These are phyloP conservation scores for Neopipo cinnamomea DNA, from an alignment of 2,113 vertebrate genomes.

Conservation along the genomic window DNA sequence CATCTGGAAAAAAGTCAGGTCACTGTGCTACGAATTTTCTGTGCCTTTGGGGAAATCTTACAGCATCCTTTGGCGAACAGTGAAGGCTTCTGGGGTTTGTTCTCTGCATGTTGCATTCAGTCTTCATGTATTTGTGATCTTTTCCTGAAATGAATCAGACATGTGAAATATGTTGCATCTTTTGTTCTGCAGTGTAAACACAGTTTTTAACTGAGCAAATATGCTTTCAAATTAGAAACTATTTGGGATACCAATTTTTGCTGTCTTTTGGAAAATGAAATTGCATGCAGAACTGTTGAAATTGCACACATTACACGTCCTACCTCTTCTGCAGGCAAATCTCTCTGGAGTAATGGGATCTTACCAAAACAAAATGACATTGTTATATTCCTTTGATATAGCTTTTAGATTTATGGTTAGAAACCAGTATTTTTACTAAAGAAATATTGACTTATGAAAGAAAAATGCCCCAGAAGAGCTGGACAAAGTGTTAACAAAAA, in stretches of 20 bases:
- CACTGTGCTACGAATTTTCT: accelerated
- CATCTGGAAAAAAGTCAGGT: not conserved
- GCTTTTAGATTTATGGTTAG: not conserved
- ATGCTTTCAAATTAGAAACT: not conserved
- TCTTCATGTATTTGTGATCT: not conserved
- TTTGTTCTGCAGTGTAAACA: not conserved
- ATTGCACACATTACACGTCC: not conserved
- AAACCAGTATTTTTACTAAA: not conserved
- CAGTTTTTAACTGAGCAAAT: not conserved
- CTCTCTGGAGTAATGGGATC: not conserved
- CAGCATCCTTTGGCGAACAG: not conserved
- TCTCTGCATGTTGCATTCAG: not conserved
- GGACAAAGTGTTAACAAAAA: not conserved
- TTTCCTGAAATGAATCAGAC: not conserved
- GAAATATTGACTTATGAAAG: not conserved
- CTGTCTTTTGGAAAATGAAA: not conserved
- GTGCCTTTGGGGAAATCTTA: not conserved
- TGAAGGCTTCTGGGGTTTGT: not conserved
- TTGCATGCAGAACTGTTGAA: not conserved
- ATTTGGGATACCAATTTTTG: not conserved
- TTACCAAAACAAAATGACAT: not conserved
- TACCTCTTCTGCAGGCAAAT: not conserved
- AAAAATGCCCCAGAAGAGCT: not conserved
- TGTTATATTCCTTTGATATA: not conserved
- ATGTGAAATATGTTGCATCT: not conserved